phyloP scores from a whole-genome alignment of 2,797 vertebrate species.

The Lepilemur septentrionalis region DNA sequence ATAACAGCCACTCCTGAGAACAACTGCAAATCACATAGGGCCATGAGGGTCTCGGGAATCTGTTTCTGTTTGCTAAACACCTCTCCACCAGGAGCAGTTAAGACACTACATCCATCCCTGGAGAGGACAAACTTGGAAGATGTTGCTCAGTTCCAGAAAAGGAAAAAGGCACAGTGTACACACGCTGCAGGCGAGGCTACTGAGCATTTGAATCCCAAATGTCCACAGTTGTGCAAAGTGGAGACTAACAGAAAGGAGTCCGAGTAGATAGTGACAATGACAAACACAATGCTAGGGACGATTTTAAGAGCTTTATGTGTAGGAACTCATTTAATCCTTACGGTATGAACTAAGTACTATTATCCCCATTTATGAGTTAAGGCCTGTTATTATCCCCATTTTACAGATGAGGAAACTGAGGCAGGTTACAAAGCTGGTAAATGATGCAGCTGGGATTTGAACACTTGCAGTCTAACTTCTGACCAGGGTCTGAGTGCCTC shows the following conservation, averaged over 20 bases:
- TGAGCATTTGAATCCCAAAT: neutral
- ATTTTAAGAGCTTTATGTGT: neutral
- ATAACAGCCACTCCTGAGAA: neutral
- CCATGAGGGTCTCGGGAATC: neutral
- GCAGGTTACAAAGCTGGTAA: neutral
- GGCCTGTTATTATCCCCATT: too few species aligned
- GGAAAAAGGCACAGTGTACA: neutral
- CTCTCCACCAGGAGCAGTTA: neutral
- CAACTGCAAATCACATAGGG: neutral
- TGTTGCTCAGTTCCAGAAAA: neutral
- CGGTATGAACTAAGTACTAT: fast-evolving
- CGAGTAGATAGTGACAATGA: fast-evolving
- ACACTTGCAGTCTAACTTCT: neutral
- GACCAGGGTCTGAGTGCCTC: neutral
- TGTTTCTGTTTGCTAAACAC: neutral
- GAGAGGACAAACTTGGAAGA: neutral
- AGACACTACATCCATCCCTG: neutral
- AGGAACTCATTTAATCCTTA: neutral
- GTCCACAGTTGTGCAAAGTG: neutral
- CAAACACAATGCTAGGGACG: fast-evolving
- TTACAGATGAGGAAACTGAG: neutral
- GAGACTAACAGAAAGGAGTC: neutral
- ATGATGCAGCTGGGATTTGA: neutral
- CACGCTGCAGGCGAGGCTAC: fast-evolving
- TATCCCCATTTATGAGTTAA: too few species aligned